Conservation (phyloP, 2,113 vertebrate genomes). For the Centropus unirufus region DNA sequence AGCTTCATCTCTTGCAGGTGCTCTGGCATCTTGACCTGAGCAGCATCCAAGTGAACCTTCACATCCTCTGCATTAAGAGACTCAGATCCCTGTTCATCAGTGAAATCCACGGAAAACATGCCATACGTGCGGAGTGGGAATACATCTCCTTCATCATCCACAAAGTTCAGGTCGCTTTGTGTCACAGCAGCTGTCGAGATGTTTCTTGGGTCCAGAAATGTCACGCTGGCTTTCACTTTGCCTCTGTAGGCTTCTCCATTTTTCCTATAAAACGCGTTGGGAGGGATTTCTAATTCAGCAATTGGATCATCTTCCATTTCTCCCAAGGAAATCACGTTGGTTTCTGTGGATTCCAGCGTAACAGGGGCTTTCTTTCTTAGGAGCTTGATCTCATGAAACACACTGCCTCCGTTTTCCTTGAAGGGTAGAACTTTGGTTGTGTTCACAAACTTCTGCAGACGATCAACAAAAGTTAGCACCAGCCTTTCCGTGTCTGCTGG, state of each 20-base stretch:
- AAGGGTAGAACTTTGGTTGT: conserved; percentile 96
- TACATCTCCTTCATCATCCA: conserved; percentile 88
- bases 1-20: conserved; percentile 91
- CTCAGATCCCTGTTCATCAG: conserved; percentile 81
- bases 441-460: conserved; percentile 94
- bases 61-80: conserved; percentile 91
- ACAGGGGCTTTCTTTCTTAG: conserved; percentile 87
- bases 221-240: conserved; percentile 92
- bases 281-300: conserved; percentile 91
- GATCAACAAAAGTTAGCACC: conserved; percentile 96
- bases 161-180: conserved; percentile 94
- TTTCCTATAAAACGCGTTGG: conserved; percentile 88
- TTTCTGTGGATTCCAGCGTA: conserved; percentile 82
- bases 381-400: conserved; percentile 94
- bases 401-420: conserved; percentile 88
- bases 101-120: conserved; percentile 98
- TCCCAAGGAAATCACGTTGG: conserved; percentile 89
- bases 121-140: conserved; percentile 93
- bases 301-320: conserved; percentile 87
- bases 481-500: conserved; percentile 88
- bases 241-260: conserved; percentile 90
- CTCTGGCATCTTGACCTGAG: conserved; percentile 90
- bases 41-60: conserved; percentile 89
- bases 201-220: conserved; percentile 93
- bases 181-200: conserved; percentile 85